Base-by-base conservation (phyloP, 2,113 vertebrate species). In the Conger conger region DNA sequence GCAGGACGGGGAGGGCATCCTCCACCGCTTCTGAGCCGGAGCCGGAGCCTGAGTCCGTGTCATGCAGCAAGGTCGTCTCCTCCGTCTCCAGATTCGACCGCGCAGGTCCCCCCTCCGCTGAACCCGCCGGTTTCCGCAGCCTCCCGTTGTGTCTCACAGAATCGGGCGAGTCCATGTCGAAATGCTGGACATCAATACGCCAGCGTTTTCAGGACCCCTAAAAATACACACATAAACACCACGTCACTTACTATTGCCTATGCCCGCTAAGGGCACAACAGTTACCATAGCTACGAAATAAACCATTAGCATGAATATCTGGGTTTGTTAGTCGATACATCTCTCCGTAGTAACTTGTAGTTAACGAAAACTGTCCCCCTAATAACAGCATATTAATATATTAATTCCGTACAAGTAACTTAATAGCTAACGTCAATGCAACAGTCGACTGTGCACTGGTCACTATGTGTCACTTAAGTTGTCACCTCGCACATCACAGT, bases 71-170 rank as follows among this genome's bases (percentile, higher is more conserved):
- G 57, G 57, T 27, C 57, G 3, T 8, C 18, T 27, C 57, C 20
- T 60, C 57, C 23, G 57, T 27, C 27, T 60, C 57, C 57, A 3
- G 27, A 20, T 60, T 27, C 57, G 57, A 60, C 18, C 18, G 57
- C 57, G 57, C 57, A 8, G 27, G 1, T 3, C 57, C 57, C 23
- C 5, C 57, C 5, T 60, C 57, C 57, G 18, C 57, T 20, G 17
- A 27, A 23, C 5, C 18, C 20, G 27, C 57, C 57, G 3, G 57
- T 23, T 96, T 97, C 88, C 97, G 95, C 86, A 97, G 97, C 85
- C 97, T 95, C 78, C 93, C 96, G 68, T 97, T 97, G 86, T 93
- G 94, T 0, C 91, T 90, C 38, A 93, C 76, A 3, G 93, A 90
- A 63, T 96, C 94, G 0, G 94, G 91, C 93, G 93, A 92, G 57